Percentiles rank a stretch among this genome's conserved stretches.
Evolutionary conservation across 2,888 invertebrate genomes (phyloP).

Genomic region (Arenicola marina): DNA sequence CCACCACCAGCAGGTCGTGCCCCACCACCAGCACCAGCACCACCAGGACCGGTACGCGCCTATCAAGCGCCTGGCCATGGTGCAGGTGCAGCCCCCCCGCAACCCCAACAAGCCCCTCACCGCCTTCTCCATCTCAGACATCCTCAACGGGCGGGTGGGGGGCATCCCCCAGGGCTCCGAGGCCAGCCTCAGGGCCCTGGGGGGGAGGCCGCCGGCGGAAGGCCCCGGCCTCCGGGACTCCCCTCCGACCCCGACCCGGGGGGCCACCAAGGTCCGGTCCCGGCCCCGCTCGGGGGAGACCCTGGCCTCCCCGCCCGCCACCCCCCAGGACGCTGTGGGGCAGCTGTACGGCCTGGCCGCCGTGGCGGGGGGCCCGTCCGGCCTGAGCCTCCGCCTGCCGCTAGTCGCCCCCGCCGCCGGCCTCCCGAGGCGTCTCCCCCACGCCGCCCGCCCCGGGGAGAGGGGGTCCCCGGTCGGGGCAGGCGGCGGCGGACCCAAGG

Average conservation of each 20-base stretch:
- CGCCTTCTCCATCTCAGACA: conserved; percentile 29
- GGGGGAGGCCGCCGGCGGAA: too few species aligned
- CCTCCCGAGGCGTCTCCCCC: not conserved
- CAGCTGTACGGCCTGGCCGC: not conserved
- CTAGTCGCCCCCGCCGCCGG: not conserved
- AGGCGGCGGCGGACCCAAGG: too few species aligned
- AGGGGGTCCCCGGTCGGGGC: not conserved
- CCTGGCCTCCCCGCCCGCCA: not conserved
- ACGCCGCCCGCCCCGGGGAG: not conserved
- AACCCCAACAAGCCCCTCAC: conserved; percentile 30
- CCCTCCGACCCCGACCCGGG: too few species aligned
- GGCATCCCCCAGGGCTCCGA: too few species aligned
- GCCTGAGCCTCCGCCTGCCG: not conserved
- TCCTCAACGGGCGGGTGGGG: conserved; percentile 19
- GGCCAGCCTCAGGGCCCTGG: too few species aligned
- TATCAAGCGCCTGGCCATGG: conserved; percentile 4
- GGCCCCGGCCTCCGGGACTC: not conserved
- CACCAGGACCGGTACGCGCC: conserved; percentile 3
- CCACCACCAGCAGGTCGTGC: too few species aligned
- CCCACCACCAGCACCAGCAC: too few species aligned
- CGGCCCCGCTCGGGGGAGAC: too few species aligned
- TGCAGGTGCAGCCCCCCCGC: conserved; percentile 25
- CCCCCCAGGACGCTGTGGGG: not conserved
- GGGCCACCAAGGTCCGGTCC: too few species aligned
- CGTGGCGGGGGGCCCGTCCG: not conserved